These are phyloP conservation scores for Pinctada fucata DNA, from an alignment of 2,888 invertebrate species.

Conservation along the genomic window DNA sequence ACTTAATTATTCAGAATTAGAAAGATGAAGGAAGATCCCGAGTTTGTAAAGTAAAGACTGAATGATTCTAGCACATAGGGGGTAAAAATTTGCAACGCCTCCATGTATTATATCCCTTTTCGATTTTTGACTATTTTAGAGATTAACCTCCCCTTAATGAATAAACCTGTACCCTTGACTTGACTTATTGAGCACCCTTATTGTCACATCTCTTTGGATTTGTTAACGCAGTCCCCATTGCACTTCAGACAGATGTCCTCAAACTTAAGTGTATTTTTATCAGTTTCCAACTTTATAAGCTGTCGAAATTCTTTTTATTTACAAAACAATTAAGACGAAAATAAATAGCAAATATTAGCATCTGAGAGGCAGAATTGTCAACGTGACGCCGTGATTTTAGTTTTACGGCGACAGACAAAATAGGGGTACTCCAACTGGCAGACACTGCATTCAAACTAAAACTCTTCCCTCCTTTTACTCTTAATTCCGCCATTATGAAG, in stretches of 20 bases:
- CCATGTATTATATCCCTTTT: neutral
- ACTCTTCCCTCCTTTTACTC: slow-evolving; percentile 16
- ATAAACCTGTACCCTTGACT: neutral
- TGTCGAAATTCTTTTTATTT: slow-evolving; percentile 16
- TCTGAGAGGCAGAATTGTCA: slow-evolving; percentile 19
- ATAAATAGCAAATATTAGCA: slow-evolving; percentile 26
- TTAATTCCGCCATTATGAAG: slow-evolving; percentile 23
- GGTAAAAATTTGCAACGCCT: neutral
- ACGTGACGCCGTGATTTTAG: slow-evolving; percentile 31
- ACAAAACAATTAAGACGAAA: slow-evolving; percentile 13
- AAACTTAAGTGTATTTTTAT: slow-evolving; percentile 33
- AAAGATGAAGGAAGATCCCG: too few relatives aligned
- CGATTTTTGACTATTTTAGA: neutral
- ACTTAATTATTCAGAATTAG: too few relatives aligned
- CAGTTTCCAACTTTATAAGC: slow-evolving; percentile 37
- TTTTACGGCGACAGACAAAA: slow-evolving; percentile 38
- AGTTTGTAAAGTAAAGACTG: neutral
- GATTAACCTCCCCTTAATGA: neutral
- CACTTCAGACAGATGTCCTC: slow-evolving; percentile 17
- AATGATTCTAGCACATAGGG: neutral
- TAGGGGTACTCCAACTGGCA: slow-evolving; percentile 28
- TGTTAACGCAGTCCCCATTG: neutral
- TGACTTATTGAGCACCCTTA: too few relatives aligned
- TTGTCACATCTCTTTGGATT: neutral
- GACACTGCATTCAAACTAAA: slow-evolving; percentile 24